Evolutionary conservation across 2,888 invertebrate species (phyloP).

Genomic region (Diploptera punctata): DNA sequence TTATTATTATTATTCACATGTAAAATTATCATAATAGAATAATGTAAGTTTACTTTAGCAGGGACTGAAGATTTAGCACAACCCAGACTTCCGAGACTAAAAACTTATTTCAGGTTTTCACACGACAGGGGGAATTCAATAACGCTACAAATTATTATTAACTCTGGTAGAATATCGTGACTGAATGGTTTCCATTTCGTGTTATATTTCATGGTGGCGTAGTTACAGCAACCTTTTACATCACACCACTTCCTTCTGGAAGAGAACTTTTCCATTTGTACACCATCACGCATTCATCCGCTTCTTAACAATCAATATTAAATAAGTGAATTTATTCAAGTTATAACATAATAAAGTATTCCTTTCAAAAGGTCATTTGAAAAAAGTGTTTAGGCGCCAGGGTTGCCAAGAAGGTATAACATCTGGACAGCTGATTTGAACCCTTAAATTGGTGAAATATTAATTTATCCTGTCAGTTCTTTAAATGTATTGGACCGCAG

Average conservation of each 20-base stretch:
- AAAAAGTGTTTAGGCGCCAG: too few relatives aligned
- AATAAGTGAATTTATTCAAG: not conserved
- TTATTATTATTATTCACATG: too few relatives aligned
- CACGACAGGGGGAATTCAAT: constrained; percentile 24
- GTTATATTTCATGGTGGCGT: not conserved
- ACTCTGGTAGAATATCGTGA: constrained; percentile 18
- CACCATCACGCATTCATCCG: not conserved
- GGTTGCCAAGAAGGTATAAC: too few relatives aligned
- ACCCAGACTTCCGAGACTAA: not conserved
- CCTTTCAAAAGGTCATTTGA: too few relatives aligned
- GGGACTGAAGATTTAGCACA: not conserved
- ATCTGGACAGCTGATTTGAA: too few relatives aligned
- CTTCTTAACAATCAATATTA: not conserved
- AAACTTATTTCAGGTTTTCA: not conserved
- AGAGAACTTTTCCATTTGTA: constrained; percentile 1
- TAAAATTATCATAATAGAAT: too few relatives aligned
- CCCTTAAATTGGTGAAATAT: too few relatives aligned
- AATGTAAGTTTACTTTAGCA: not conserved
- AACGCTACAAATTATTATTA: constrained; percentile 25
- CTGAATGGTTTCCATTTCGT: constrained; percentile 19
- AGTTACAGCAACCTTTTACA: not conserved
- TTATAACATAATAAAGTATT: too few relatives aligned
- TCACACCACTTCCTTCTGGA: not conserved
- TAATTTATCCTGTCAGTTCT: too few relatives aligned
- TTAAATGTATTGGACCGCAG: too few relatives aligned